These are phyloP conservation scores for Agelaius phoeniceus DNA, from an alignment of 2,113 vertebrate genomes.

Conservation along the genomic window DNA sequence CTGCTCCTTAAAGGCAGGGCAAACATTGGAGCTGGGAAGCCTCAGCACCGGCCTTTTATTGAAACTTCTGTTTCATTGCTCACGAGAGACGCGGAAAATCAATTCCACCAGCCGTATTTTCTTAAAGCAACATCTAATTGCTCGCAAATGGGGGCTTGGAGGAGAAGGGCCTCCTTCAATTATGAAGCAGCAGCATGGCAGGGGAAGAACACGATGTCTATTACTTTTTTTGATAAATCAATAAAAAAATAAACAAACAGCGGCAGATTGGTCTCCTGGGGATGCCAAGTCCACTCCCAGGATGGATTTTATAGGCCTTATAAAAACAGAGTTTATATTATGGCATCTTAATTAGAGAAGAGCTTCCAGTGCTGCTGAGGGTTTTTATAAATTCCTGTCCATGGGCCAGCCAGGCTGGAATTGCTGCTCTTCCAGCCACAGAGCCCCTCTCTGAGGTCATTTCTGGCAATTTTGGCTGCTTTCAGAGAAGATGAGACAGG, in stretches of 20 bases:
- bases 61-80: neutral
- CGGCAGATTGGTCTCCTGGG: conserved; percentile 19
- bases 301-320: conserved; percentile 34
- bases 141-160: neutral
- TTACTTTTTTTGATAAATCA: conserved; percentile 41
- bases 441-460: neutral
- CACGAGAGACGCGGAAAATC: neutral
- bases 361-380: neutral
- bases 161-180: conserved; percentile 4
- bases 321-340: conserved; percentile 32
- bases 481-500: neutral
- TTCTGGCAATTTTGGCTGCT: neutral
- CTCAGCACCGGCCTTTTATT: neutral
- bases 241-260: conserved; percentile 55
- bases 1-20: neutral
- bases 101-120: neutral
- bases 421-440: neutral
- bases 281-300: conserved; percentile 38
- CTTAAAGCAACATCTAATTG: conserved; percentile 26
- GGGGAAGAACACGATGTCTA: neutral
- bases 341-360: conserved; percentile 20
- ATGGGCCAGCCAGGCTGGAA: neutral
- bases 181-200: neutral
- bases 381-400: neutral
- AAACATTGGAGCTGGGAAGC: neutral